Conservation (phyloP, 2,888 invertebrate species). For the Idaea aversata region DNA sequence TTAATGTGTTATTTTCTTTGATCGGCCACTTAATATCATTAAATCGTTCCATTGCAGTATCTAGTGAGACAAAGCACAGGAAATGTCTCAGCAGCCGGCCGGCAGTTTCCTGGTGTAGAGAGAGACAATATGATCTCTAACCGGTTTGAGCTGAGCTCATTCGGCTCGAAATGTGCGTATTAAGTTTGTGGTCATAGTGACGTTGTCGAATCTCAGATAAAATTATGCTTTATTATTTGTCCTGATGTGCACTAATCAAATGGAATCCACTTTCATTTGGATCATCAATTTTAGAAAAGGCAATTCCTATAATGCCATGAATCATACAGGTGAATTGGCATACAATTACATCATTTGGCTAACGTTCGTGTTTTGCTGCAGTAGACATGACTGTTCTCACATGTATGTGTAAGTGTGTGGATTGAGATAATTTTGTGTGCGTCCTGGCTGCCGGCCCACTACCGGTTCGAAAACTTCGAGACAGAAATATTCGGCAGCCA, state of each 20-base stretch:
- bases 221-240: conserved; percentile 3
- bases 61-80: conserved; percentile 69
- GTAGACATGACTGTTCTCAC: conserved; percentile 39
- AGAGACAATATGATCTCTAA: conserved; percentile 74
- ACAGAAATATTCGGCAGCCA: conserved; percentile 81
- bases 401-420: conserved; percentile 41
- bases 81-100: conserved; percentile 66
- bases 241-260: neutral
- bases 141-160: conserved; percentile 71
- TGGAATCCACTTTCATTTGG: neutral
- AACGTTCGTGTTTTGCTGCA: conserved; percentile 32
- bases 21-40: neutral
- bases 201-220: conserved; percentile 26
- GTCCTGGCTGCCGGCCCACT: conserved; percentile 77
- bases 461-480: conserved; percentile 80
- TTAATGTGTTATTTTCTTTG: neutral
- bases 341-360: conserved; percentile 28
- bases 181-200: conserved; percentile 44
- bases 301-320: conserved; percentile 13
- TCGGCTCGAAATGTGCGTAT: conserved; percentile 49
- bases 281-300: conserved; percentile 2
- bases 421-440: conserved; percentile 58
- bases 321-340: conserved; percentile 25
- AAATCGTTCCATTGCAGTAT: neutral
- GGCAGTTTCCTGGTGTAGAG: conserved; percentile 74